Evolutionary conservation across 2,113 vertebrate species (phyloP).

Genomic region (Desmodus rotundus): DNA sequence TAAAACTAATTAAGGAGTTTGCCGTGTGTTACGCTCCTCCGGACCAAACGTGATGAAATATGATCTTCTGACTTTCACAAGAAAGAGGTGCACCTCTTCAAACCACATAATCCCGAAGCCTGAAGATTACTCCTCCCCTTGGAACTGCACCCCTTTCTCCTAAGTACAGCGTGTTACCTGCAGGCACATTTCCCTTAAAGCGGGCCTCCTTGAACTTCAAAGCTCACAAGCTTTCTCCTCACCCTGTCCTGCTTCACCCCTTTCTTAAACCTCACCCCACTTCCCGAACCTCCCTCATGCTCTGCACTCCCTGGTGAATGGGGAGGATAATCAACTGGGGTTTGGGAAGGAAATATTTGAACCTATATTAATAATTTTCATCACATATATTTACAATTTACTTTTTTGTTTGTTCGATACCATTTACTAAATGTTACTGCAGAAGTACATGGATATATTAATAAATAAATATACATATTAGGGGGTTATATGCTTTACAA

Average conservation of each 20-base stretch:
- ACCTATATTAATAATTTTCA: not conserved
- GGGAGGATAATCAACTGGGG: not conserved
- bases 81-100: not conserved
- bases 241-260: not conserved
- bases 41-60: constrained; percentile 30
- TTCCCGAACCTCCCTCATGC: not conserved
- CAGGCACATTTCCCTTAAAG: not conserved
- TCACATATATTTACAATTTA: not conserved
- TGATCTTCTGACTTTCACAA: not conserved
- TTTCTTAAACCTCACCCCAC: not conserved
- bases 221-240: not conserved
- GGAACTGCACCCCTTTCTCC: not conserved
- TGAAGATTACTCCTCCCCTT: not conserved
- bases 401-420: not conserved
- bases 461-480: not conserved
- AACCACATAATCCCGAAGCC: not conserved
- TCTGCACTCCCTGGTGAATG: not conserved
- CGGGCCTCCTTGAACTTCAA: not conserved
- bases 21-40: constrained; percentile 21
- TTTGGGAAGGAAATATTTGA: not conserved
- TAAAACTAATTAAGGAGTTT: constrained; percentile 61
- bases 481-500: not conserved
- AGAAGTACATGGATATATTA: not conserved
- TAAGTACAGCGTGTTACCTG: rapidly evolving
- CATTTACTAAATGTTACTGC: not conserved